Evolutionary conservation across 2,797 vertebrate species (phyloP), one percentile per base, ranked within the genome.

Genomic region (Lindbergichthys nudifrons): DNA sequence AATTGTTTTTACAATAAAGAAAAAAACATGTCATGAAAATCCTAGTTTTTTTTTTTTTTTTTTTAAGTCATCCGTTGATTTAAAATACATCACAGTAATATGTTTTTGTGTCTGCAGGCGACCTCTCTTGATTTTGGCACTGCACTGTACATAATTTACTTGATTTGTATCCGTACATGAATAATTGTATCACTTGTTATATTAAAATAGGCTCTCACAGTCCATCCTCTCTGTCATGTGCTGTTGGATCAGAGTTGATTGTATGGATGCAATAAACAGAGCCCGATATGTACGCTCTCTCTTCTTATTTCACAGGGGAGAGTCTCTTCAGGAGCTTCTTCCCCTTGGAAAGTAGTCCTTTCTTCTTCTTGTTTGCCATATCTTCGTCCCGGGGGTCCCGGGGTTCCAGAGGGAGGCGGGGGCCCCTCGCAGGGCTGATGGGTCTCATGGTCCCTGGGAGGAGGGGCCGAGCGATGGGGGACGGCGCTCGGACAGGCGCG

Each of bases 251-350:
- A 75, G 87, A 89, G 77, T 66, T 85, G 86, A 88, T 89, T 89
- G 89, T 86, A 61, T 85, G 82, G 83, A 84, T 88, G 88, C 88
- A 83, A 81, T 83, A 57, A 78, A 86, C 86, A 84, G 75, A 87
- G 86, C 79, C 87, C 79, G 45, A 51, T 77, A 71, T 66, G 66
- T 48, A 61, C 69, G 48, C 36, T 41, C 69, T 47, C 51, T 19
- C 9, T 48, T 62, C 57, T 88, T 91, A 92, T 86, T 94, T 94
- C 73, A 94, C 97, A 50, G 97, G 96, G 64, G 97, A 98, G 73
- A 99, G 97, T 92, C 95, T 98, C 95, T 97, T 97, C 86, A 99
- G 96, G 72, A 99, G 95, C 90, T 97, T 98, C 96, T 98, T 99
- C 87, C 98, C 98, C 93, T 98, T 99, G 86, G 97, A 98, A 80